A percentile compares a stretch with the other conserved stretches of the same genome.
Conservation (phyloP, 1,140 invertebrate species). For the Wiebesia pumilae region DNA sequence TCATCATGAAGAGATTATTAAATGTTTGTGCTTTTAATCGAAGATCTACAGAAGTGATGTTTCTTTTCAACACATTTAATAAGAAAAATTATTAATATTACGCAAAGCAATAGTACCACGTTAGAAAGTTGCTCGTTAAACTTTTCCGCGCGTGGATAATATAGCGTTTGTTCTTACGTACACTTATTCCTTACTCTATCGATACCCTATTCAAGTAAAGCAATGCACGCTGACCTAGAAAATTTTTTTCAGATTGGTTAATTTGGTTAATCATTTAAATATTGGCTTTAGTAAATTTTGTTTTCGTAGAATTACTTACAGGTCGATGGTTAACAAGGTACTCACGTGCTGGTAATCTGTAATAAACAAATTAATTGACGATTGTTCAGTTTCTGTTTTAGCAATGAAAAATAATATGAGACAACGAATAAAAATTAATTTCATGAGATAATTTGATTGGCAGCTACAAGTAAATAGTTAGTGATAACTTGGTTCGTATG, state of each 20-base stretch:
- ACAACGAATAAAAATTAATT: background rate
- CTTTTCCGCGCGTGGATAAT: no score
- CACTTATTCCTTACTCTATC: no score
- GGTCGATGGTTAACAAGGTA: background rate
- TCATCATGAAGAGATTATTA: background rate
- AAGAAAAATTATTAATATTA: no score
- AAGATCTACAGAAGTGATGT: background rate
- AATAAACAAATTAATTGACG: constrained; percentile 2
- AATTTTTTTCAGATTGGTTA: constrained; percentile 6
- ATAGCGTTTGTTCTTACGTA: no score
- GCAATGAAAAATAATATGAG: background rate
- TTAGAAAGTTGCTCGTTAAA: no score
- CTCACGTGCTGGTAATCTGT: constrained; percentile 32
- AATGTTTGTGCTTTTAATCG: background rate
- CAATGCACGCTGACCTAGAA: background rate
- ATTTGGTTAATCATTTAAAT: no score
- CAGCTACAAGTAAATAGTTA: no score
- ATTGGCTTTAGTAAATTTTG: background rate
- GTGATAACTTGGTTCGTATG: no score
- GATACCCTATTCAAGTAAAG: no score
- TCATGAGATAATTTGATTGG: no score
- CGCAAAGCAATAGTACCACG: no score
- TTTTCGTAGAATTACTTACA: background rate
- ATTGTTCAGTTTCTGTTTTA: background rate
- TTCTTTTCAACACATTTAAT: no score